Base-by-base conservation (phyloP, 1,140 invertebrate species). In the Psilanteris sp. region DNA sequence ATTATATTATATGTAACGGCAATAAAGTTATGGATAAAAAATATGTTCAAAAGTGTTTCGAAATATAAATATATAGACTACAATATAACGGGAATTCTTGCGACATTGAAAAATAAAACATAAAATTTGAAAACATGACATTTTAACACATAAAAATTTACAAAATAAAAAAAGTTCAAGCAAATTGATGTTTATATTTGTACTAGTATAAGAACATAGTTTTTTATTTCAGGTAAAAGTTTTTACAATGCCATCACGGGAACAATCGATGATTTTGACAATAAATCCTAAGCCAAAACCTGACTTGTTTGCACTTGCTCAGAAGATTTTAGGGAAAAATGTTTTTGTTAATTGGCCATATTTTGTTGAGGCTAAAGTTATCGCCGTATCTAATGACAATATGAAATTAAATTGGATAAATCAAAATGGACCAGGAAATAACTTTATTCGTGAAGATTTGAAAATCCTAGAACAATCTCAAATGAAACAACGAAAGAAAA, bases 261-360 rank as follows among this genome's bases (percentile, higher is more conserved):
- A 92, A 37, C 93, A 95, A 26, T 98, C 92, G 80, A 94, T 97
- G 91, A 94, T 98, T 14, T 78, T 99, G 1, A 86, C 89, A 34
- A 81, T 95, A 24, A 64, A 90, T 16, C 85, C 88, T 0, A 82
- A 90, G 6, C 64, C 80, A 10, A 75, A 83, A 2, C 67, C 75
- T 2, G 79, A 88, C 16, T 26, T 87, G n/a, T 59, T 77, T n/a
- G 73, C 82, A 59, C 83, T 94, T 3, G 91, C 93, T 3, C 80
- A 90, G 0, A 85, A 93, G 18, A 82, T 94, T 26, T 80, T 97
- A 7, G 94, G 93, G 0, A 92, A 94, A 80, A 89, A 88, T 13
- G 90, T 97, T 0, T 94, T 91, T 89, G 94, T 96, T 0, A 91
- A 91, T 2, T 98, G 97, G 96, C 97, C 97, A 3, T 94, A 97